A percentile compares a stretch with the other conserved stretches of the same genome.
These are phyloP conservation scores for Tigriopus californicus DNA, from an alignment of 2,888 invertebrate genomes.

Conservation along the genomic window DNA sequence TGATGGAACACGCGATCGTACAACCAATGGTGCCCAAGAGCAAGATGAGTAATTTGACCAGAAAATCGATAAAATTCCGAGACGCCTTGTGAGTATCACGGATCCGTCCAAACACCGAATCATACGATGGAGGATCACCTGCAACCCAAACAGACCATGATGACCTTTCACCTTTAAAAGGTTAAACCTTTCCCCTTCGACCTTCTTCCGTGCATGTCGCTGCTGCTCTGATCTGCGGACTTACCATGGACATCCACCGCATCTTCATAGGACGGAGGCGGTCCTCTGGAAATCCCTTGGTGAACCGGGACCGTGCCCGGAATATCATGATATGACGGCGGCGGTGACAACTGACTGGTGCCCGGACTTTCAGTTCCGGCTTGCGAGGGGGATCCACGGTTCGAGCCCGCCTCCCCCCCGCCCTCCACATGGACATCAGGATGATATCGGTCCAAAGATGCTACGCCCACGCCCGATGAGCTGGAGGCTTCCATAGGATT, in stretches of 20 bases:
- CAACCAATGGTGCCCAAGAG: constrained; percentile 12
- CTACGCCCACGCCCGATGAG: too few species aligned
- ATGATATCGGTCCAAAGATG: too few species aligned
- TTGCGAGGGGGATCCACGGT: background rate
- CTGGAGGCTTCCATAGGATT: background rate
- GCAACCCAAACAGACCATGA: background rate
- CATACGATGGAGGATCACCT: constrained; percentile 13
- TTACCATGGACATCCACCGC: constrained; percentile 14
- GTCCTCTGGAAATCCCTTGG: constrained; percentile 7
- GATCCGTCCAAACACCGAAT: constrained; percentile 13
- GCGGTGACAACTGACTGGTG: constrained; percentile 10
- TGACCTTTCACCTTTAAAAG: too few species aligned
- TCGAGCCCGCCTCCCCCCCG: too few species aligned
- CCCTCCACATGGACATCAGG: too few species aligned
- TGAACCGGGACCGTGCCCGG: constrained; percentile 13
- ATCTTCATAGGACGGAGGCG: constrained; percentile 11
- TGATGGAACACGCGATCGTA: constrained; percentile 9
- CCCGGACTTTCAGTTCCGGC: background rate
- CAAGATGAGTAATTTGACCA: constrained; percentile 7
- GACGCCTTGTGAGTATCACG: constrained; percentile 16
- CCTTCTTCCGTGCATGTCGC: too few species aligned
- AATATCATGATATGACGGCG: constrained; percentile 14
- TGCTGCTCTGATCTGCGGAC: too few species aligned
- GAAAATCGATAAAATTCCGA: constrained; percentile 13
- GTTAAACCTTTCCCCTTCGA: too few species aligned